These are phyloP conservation scores for Notoglanidium macrostoma DNA, from an alignment of 2,797 vertebrate genomes.

Conservation along the genomic window DNA sequence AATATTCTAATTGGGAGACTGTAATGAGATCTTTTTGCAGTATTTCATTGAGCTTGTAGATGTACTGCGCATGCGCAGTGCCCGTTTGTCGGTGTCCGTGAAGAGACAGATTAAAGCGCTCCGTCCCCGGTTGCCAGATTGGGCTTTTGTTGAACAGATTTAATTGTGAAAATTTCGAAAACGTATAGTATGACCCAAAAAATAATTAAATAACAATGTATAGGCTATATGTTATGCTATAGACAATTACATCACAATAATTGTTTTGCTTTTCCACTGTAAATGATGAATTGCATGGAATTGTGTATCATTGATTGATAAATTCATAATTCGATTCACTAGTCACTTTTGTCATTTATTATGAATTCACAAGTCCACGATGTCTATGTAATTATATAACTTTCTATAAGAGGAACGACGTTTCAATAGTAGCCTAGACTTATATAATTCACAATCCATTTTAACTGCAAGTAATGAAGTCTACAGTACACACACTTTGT, in stretches of 20 bases:
- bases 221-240: no score
- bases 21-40: no score
- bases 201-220: no score
- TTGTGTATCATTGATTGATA: neutral
- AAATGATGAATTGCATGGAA: neutral
- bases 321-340: neutral
- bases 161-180: no score
- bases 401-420: neutral
- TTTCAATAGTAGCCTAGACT: neutral
- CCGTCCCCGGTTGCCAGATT: conserved; percentile 7
- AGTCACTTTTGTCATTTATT: neutral
- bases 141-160: rapidly evolving
- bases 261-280: neutral
- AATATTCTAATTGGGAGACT: neutral
- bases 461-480: neutral
- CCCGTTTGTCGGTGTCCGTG: neutral
- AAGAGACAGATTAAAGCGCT: neutral
- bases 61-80: conserved; percentile 6
- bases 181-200: no score
- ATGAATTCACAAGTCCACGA: neutral
- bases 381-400: neutral
- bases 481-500: neutral
- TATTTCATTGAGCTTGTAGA: neutral
- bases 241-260: neutral
- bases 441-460: neutral